phyloP scores from a whole-genome alignment of 2,888 invertebrate genomes.

The Erebia epiphron region DNA sequence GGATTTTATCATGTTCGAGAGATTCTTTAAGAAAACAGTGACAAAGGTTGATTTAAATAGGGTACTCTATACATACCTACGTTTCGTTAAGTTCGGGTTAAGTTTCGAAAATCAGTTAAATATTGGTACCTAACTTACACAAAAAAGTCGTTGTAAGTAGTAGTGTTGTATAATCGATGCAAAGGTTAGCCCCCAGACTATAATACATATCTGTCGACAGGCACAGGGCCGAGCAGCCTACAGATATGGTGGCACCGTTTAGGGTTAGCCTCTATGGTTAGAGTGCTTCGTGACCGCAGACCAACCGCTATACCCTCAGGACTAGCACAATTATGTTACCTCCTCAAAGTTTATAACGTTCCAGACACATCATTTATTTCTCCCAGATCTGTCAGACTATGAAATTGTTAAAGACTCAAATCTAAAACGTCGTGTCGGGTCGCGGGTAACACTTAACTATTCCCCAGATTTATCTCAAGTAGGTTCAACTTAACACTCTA shows the following conservation, averaged over 20 bases:
- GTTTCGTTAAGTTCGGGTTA: no score
- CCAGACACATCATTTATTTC: constrained; percentile 26
- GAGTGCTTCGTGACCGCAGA: constrained; percentile 73
- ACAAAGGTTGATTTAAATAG: no score
- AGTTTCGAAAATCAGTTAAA: not conserved
- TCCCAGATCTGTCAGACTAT: constrained; percentile 17
- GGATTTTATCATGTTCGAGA: no score
- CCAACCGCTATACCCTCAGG: constrained; percentile 64
- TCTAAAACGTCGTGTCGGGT: constrained; percentile 4
- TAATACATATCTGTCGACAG: constrained; percentile 36
- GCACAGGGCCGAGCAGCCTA: constrained; percentile 53
- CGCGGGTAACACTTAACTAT: not conserved
- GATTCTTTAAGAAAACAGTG: no score
- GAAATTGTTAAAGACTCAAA: constrained; percentile 17
- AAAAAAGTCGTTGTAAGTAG: not conserved
- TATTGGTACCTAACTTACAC: not conserved
- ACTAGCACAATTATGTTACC: constrained; percentile 65
- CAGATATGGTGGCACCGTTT: constrained; percentile 79
- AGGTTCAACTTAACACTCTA: not conserved
- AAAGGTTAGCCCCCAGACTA: constrained; percentile 15
- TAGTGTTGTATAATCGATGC: not conserved
- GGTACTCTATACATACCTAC: no score
- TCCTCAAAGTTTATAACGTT: constrained; percentile 29
- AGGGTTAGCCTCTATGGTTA: constrained; percentile 74
- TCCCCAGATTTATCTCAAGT: no score